Percentiles rank a stretch among this genome's conserved stretches.
Conservation (phyloP, 1,140 invertebrate species). For the Harpegnathos saltator region DNA sequence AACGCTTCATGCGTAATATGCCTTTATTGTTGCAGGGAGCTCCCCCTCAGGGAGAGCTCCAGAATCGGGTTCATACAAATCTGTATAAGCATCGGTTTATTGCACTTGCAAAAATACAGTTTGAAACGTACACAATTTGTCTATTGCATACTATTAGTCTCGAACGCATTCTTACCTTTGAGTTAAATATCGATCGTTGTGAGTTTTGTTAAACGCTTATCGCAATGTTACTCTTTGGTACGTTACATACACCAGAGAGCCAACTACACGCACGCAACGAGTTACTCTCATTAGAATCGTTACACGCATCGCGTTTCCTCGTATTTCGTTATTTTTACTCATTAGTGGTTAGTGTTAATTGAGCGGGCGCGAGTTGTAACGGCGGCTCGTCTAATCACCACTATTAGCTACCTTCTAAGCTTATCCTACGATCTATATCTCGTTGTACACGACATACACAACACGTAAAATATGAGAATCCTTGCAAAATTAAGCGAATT, state of each 20-base stretch:
- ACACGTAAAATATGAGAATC: background rate
- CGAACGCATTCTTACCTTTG: background rate
- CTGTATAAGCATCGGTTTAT: conserved; percentile 79
- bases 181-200: conserved; percentile 31
- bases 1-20: background rate
- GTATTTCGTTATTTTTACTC: conserved; percentile 21
- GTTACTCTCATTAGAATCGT: conserved; percentile 20
- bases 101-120: conserved; percentile 83
- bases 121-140: conserved; percentile 69
- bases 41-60: background rate
- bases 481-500: conserved; percentile 15
- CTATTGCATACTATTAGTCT: conserved; percentile 58
- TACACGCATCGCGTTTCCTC: background rate
- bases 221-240: conserved; percentile 49
- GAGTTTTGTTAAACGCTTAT: conserved; percentile 36
- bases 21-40: background rate
- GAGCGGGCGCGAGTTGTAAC: conserved; percentile 27
- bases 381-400: conserved; percentile 26
- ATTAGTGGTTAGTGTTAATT: conserved; percentile 36
- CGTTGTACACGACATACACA: conserved; percentile 22
- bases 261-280: background rate
- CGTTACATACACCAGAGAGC: conserved; percentile 41
- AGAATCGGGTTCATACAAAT: background rate
- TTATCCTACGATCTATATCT: conserved; percentile 33
- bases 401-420: conserved; percentile 33